Evolutionary conservation across 2,888 invertebrate genomes (phyloP).

Genomic region (Miltochrista miniata): DNA sequence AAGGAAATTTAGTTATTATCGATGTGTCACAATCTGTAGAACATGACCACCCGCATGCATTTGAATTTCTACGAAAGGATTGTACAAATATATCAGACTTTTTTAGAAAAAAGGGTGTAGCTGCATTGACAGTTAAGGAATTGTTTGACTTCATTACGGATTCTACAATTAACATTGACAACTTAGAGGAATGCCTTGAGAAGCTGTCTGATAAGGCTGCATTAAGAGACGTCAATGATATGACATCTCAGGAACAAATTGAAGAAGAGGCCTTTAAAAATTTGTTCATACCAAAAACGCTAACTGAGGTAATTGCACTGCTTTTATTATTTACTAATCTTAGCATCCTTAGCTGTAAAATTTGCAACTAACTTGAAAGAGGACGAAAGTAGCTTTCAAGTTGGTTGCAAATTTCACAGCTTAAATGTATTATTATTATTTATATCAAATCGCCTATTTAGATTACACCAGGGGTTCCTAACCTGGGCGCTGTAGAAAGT

Average conservation of each 20-base stretch:
- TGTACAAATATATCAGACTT: constrained; percentile 96
- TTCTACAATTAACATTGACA: constrained; percentile 90
- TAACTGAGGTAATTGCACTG: constrained; percentile 88
- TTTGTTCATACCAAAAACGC: constrained; percentile 95
- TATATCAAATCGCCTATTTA: not conserved
- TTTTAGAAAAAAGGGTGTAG: constrained; percentile 94
- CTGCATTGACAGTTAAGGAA: constrained; percentile 95
- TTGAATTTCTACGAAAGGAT: constrained; percentile 97
- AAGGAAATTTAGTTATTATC: constrained; percentile 94
- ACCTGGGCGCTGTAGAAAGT: too few species aligned
- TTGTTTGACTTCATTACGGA: constrained; percentile 99
- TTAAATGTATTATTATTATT: not conserved
- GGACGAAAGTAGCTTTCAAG: too few species aligned
- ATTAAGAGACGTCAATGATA: constrained; percentile 84
- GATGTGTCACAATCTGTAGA: constrained; percentile 99
- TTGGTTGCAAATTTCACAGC: not conserved
- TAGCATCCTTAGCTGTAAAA: too few species aligned
- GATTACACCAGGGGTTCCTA: too few species aligned
- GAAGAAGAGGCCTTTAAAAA: constrained; percentile 97
- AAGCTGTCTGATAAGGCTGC: constrained; percentile 87
- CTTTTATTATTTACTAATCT: too few species aligned
- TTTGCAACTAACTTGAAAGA: too few species aligned
- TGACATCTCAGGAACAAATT: constrained; percentile 89
- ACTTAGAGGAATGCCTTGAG: constrained; percentile 92
- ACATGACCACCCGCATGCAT: constrained; percentile 98